phyloP scores from a whole-genome alignment of 2,113 vertebrate genomes.

The Odocoileus virginianus region DNA sequence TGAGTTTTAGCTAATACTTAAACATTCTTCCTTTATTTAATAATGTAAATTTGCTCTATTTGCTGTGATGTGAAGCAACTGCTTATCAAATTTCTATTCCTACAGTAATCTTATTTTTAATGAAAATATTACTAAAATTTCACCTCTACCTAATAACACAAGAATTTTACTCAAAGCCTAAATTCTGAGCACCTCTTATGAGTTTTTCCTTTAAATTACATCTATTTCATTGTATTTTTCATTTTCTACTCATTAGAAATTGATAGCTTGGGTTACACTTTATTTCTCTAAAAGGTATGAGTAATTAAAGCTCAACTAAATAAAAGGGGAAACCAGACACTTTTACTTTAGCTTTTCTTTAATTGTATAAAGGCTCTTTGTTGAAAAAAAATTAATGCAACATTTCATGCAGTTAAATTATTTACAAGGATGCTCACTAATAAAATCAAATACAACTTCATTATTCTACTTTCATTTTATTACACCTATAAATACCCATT shows the following conservation, averaged over 20 bases:
- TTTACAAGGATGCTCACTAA: slow-evolving; percentile 49
- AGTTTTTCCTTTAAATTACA: background rate
- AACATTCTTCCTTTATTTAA: background rate
- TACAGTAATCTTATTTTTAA: background rate
- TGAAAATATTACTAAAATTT: slow-evolving; percentile 27
- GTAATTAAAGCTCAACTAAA: slow-evolving; percentile 60
- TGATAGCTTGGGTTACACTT: background rate
- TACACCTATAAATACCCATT: slow-evolving; percentile 35
- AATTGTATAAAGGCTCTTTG: slow-evolving; percentile 51
- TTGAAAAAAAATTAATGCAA: slow-evolving; percentile 47
- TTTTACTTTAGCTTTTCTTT: slow-evolving; percentile 68
- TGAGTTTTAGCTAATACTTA: background rate
- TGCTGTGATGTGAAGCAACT: background rate
- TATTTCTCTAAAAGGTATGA: background rate
- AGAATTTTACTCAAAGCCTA: background rate
- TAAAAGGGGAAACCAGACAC: slow-evolving; percentile 62
- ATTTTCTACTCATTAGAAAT: slow-evolving; percentile 31
- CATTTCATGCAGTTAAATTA: slow-evolving; percentile 38
- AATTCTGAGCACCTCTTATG: background rate
- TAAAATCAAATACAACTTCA: slow-evolving; percentile 54
- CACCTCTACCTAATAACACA: background rate
- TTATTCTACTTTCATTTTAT: slow-evolving; percentile 35
- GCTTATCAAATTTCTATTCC: slow-evolving; percentile 3
- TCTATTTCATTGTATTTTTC: slow-evolving; percentile 10
- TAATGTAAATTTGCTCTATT: background rate